Evolutionary conservation across 53 echinoderm and acorn worm genomes (phyloP).

Genomic region (Paracentrotus lividus): DNA sequence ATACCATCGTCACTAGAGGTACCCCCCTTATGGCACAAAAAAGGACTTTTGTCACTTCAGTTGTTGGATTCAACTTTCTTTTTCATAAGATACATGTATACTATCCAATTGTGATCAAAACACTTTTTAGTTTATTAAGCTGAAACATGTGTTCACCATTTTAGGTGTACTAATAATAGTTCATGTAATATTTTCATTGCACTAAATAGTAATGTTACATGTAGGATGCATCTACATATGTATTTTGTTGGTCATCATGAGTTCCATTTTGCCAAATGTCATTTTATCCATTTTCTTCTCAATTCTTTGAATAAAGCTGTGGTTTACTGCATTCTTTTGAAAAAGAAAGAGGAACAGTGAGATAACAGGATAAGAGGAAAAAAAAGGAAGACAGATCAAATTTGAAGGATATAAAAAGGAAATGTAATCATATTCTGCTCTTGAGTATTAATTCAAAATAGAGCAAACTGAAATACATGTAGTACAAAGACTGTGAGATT

Average conservation of each 20-base stretch:
- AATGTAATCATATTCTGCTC: too few relatives aligned
- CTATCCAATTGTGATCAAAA: too few relatives aligned
- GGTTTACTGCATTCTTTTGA: too few relatives aligned
- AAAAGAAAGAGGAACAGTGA: neutral
- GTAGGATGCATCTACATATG: neutral
- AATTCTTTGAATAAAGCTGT: neutral
- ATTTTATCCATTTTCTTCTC: neutral
- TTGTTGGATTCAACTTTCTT: too few relatives aligned
- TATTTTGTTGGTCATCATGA: neutral
- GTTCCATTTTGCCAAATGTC: neutral
- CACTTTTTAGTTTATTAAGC: too few relatives aligned
- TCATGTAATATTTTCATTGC: neutral
- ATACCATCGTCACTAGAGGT: too few relatives aligned
- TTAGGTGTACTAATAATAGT: constrained; percentile 26
- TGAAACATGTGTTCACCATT: neutral
- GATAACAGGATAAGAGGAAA: neutral
- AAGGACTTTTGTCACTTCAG: too few relatives aligned
- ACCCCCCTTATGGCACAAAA: too few relatives aligned
- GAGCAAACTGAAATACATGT: too few relatives aligned
- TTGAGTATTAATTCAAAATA: too few relatives aligned
- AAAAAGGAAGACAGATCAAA: neutral
- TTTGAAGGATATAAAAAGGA: neutral
- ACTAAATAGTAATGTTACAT: neutral
- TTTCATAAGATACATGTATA: too few relatives aligned
- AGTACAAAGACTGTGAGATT: too few relatives aligned